These are phyloP conservation scores for Philopedon plagiatum DNA, from an alignment of 2,888 invertebrate species.

Conservation along the genomic window DNA sequence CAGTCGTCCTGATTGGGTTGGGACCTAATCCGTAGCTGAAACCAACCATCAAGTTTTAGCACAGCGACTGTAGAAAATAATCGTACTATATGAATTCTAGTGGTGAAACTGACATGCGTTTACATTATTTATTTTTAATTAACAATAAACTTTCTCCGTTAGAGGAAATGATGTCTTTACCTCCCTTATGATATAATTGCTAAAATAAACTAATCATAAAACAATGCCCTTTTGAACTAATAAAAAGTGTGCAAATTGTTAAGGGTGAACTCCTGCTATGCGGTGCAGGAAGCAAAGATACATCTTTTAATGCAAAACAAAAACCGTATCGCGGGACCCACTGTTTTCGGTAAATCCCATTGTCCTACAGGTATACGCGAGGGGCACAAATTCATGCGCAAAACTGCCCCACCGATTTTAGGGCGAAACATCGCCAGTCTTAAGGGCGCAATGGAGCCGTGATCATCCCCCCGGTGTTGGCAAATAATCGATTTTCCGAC, in stretches of 20 bases:
- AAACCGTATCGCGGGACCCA: slow-evolving; percentile 39
- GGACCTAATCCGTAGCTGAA: no score
- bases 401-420: slow-evolving; percentile 34
- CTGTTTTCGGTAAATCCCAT: slow-evolving; percentile 51
- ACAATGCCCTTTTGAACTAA: background rate
- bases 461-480: slow-evolving; percentile 40
- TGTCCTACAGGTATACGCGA: slow-evolving; percentile 52
- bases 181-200: no score
- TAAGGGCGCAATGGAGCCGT: slow-evolving; percentile 45
- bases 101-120: no score
- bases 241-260: slow-evolving; percentile 11
- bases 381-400: slow-evolving; percentile 49
- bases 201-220: no score
- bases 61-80: no score
- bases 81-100: no score
- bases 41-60: no score
- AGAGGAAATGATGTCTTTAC: no score
- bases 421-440: slow-evolving; percentile 49
- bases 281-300: slow-evolving; percentile 15
- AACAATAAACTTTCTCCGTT: no score
- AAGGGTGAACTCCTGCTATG: slow-evolving; percentile 9
- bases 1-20: no score
- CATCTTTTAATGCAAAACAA: slow-evolving; percentile 35
- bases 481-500: slow-evolving; percentile 41
- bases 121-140: no score